phyloP scores from a whole-genome alignment of 2,888 invertebrate genomes.

The Synanthedon formicaeformis region DNA sequence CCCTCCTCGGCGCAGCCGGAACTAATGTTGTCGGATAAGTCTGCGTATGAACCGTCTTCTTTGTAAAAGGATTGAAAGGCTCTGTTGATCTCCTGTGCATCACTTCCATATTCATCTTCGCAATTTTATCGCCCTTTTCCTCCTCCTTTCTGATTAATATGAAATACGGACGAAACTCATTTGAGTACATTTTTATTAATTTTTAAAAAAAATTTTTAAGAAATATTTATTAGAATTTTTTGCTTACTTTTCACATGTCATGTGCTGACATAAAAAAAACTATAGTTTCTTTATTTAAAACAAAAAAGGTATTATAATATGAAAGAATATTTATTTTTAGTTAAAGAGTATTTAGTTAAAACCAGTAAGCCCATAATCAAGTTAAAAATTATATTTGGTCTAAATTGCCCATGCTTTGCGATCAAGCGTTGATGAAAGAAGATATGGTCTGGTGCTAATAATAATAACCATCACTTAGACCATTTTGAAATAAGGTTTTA shows the following conservation, averaged over 20 bases:
- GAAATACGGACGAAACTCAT: conserved; percentile 52
- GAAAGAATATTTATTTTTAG: no score
- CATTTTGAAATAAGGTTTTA: no score
- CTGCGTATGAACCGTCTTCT: conserved; percentile 41
- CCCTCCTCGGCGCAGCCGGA: conserved; percentile 47
- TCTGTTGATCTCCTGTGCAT: conserved; percentile 31
- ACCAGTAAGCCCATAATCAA: no score
- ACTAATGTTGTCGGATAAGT: conserved; percentile 48
- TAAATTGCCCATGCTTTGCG: no score
- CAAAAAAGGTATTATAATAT: no score
- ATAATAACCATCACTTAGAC: no score
- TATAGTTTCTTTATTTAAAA: no score
- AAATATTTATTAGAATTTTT: conserved; percentile 1
- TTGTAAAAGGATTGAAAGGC: conserved; percentile 43
- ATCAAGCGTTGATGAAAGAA: no score
- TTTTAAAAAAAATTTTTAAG: conserved; percentile 1
- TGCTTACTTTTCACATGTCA: conserved; percentile 3
- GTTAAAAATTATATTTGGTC: no score
- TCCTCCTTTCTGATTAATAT: conserved; percentile 51
- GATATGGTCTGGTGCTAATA: no score
- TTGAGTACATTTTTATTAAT: conserved; percentile 34
- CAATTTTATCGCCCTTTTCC: conserved; percentile 54
- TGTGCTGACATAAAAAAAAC: no score
- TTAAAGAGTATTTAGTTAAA: no score
- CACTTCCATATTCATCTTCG: conserved; percentile 52